Conservation (phyloP, 2,113 vertebrate species). For the Xenus cinereus region DNA sequence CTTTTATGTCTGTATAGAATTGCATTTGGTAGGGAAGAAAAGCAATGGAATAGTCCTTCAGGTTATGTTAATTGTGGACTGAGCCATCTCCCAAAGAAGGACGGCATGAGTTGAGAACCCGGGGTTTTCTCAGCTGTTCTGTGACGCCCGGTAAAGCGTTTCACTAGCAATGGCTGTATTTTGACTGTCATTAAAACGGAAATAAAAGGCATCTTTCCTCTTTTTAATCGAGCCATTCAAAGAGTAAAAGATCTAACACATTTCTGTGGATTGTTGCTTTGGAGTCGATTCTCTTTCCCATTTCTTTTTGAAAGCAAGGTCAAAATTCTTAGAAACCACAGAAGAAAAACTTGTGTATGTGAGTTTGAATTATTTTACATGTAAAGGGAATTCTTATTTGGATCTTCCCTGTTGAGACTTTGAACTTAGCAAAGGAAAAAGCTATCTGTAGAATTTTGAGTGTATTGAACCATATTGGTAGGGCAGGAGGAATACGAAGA, state of each 20-base stretch:
- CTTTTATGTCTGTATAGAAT: neutral
- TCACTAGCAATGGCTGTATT: neutral
- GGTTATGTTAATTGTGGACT: neutral
- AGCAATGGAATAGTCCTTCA: neutral
- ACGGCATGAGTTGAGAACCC: neutral
- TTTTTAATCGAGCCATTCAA: neutral
- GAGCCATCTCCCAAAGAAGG: neutral
- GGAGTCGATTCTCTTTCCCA: neutral
- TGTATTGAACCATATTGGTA: neutral
- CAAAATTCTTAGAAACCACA: neutral
- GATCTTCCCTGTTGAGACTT: neutral
- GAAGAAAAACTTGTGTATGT: neutral
- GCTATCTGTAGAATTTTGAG: neutral
- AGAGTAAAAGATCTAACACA: neutral
- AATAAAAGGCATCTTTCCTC: neutral
- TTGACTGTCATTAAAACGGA: neutral
- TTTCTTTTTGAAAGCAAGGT: neutral
- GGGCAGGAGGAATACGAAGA: neutral
- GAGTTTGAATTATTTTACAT: neutral
- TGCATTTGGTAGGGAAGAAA: neutral
- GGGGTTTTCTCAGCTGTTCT: neutral
- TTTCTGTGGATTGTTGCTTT: neutral
- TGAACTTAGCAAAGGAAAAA: neutral
- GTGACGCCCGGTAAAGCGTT: neutral
- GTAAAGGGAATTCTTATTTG: neutral